Base-by-base conservation (phyloP, 2,888 invertebrate genomes). In the Drosophila anomalata region DNA sequence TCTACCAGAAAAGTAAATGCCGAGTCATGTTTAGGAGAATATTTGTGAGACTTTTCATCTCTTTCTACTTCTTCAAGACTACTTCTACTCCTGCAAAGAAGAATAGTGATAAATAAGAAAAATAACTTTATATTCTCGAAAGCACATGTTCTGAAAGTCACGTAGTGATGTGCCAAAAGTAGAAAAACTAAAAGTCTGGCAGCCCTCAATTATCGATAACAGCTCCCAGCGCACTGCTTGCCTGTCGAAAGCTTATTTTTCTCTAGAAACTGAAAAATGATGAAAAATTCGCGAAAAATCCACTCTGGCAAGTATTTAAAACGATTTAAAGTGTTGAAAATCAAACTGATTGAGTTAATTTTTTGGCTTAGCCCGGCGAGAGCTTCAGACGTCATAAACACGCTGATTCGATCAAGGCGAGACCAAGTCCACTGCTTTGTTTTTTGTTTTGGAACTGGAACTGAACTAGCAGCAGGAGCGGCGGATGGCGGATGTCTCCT, bases 351-450 rank as follows among this genome's bases (percentile, higher is more conserved):
- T 7, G 36, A 36, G n/a, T 36, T 36, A 14, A 36, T 36, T 36
- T 36, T 36, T 14, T 2, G 36, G 36, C n/a, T 36, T 36, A 14
- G n/a, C 36, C n/a, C n/a, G 36, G n/a, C n/a, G 1, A 36, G 6
- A 71, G n/a, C 20, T 17, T 24, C 42, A 14, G 31, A 22, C 24
- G 46, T 53, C 60, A 56, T 41, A 54, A 24, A 65, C 58, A 46
- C 55, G 46, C 55, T 33, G 33, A 56, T 56, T 56, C 14, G 55
- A 56, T 56, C 46, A 56, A 31, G 5, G 8, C 22, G 7, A 24
- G 11, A 47, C 55, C 55, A 24, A 33, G 22, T 29, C 29, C 8
- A 29, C 46, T 22, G 33, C 33, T 8, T 24, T n/a, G 33, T 46
- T n/a, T n/a, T 54, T 47, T 26, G 36, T 36, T 42, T 8, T n/a